phyloP scores from a whole-genome alignment of 2,113 vertebrate species.

The Actenoides hombroni region DNA sequence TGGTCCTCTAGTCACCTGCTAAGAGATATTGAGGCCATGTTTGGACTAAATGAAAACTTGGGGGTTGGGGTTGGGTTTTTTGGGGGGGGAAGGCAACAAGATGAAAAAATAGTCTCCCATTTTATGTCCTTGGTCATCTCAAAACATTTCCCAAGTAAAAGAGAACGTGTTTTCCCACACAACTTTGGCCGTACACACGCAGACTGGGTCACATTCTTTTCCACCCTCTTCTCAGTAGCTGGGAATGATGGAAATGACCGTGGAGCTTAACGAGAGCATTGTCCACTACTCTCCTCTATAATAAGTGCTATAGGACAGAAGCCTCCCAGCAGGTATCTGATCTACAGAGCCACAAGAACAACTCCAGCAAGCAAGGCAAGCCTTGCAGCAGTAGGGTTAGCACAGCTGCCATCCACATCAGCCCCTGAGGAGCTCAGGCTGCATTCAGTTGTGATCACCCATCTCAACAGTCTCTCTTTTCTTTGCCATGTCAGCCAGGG shows the following conservation, averaged over 20 bases:
- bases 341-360: neutral
- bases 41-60: neutral
- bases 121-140: neutral
- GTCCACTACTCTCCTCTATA: neutral
- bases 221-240: neutral
- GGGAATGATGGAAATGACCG: neutral
- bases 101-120: neutral
- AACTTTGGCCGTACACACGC: accelerated
- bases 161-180: accelerated
- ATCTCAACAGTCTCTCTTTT: neutral
- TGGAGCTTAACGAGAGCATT: neutral
- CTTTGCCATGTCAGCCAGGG: neutral
- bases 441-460: neutral
- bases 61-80: neutral
- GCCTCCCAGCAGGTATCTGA: neutral
- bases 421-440: neutral
- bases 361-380: neutral
- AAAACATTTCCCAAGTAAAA: neutral
- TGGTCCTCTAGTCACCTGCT: neutral
- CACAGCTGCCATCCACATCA: neutral
- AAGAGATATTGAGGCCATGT: neutral
- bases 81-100: neutral
- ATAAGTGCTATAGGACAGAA: neutral
- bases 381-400: neutral
- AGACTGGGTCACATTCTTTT: neutral